phyloP scores from a whole-genome alignment of 2,888 invertebrate genomes.

The Drosophila pegasa region DNA sequence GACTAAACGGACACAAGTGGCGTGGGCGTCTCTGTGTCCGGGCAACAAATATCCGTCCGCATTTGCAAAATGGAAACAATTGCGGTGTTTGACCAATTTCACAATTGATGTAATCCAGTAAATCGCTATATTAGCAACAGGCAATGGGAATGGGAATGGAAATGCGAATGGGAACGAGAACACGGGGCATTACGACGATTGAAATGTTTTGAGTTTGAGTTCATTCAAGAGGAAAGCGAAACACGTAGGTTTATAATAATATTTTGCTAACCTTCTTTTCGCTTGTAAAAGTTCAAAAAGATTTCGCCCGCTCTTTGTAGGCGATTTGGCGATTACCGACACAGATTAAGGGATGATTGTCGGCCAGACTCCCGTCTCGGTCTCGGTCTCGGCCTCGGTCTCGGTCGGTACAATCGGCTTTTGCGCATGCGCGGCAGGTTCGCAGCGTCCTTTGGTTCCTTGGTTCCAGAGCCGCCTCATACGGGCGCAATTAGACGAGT shows the following conservation, averaged over 20 bases:
- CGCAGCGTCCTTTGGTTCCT: slow-evolving; percentile 15
- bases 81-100: slow-evolving; percentile 83
- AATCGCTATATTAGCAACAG: slow-evolving; percentile 75
- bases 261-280: slow-evolving; percentile 82
- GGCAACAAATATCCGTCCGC: slow-evolving; percentile 80
- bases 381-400: background rate
- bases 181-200: slow-evolving; percentile 65
- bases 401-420: slow-evolving; percentile 75
- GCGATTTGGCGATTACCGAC: slow-evolving; percentile 83
- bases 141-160: slow-evolving; percentile 19
- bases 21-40: slow-evolving; percentile 56
- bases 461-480: slow-evolving; percentile 44
- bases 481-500: slow-evolving; percentile 80
- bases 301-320: slow-evolving; percentile 79
- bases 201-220: slow-evolving; percentile 80
- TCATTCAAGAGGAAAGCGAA: slow-evolving; percentile 83
- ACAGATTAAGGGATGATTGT: slow-evolving; percentile 84
- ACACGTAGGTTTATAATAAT: slow-evolving; percentile 79
- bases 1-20: slow-evolving; percentile 28
- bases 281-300: slow-evolving; percentile 83
- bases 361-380: slow-evolving; percentile 22
- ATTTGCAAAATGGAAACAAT: slow-evolving; percentile 84
- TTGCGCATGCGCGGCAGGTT: slow-evolving; percentile 66
- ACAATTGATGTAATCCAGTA: slow-evolving; percentile 82
- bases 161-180: slow-evolving; percentile 7